A percentile compares a stretch with the other conserved stretches of the same genome.
phyloP scores from a whole-genome alignment of 2,797 vertebrate species.

The Allobates femoralis region DNA sequence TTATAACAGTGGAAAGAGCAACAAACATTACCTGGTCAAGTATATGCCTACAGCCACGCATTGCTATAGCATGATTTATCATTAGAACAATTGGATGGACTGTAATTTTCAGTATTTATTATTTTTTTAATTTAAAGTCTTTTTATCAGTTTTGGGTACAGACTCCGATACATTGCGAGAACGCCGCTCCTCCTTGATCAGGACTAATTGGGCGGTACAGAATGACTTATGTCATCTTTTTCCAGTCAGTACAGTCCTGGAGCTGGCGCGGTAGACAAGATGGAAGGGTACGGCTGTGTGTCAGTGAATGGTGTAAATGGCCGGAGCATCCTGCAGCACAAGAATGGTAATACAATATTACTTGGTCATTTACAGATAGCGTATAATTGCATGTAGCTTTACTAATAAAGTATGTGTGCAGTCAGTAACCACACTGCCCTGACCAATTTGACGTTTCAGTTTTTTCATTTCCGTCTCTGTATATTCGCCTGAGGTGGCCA shows the following conservation, averaged over 20 bases:
- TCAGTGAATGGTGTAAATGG: slow-evolving; percentile 1
- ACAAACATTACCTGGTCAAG: too few relatives aligned
- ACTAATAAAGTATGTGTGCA: slow-evolving; percentile 9
- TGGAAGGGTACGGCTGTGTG: neutral
- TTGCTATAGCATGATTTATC: too few relatives aligned
- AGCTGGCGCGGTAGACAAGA: neutral
- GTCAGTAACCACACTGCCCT: neutral
- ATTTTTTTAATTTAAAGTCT: neutral
- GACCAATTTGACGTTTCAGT: neutral
- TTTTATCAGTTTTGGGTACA: neutral
- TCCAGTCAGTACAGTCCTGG: slow-evolving; percentile 16
- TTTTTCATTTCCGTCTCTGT: neutral
- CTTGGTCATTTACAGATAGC: slow-evolving; percentile 9
- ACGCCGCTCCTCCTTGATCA: neutral
- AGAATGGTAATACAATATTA: neutral
- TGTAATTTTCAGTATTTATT: too few relatives aligned
- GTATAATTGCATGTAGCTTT: slow-evolving; percentile 7
- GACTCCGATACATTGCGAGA: neutral
- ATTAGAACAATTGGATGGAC: too few relatives aligned
- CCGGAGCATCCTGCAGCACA: neutral
- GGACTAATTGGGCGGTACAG: neutral
- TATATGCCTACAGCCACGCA: too few relatives aligned
- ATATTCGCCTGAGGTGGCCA: neutral
- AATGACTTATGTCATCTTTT: slow-evolving; percentile 13
- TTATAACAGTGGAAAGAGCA: too few relatives aligned